Evolutionary conservation across 2,888 invertebrate species (phyloP).

Genomic region (Hipparchia semele): DNA sequence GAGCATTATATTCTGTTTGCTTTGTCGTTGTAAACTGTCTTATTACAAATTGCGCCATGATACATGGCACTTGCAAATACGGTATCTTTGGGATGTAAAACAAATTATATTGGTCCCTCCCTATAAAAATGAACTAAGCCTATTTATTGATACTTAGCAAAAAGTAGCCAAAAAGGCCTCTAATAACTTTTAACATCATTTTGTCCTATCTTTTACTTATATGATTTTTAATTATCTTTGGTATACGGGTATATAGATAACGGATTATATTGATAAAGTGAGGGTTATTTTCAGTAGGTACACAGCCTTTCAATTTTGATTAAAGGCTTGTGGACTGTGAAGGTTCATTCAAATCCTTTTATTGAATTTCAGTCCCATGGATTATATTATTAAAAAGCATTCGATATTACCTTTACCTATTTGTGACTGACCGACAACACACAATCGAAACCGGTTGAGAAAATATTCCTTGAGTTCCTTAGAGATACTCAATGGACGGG

Average conservation of each 20-base stretch:
- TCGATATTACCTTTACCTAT: no score
- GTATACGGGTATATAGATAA: neutral
- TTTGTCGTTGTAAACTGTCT: no score
- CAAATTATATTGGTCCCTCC: no score
- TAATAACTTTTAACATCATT: neutral
- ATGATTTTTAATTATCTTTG: neutral
- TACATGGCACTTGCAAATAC: no score
- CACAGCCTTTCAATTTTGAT: slow-evolving; percentile 7
- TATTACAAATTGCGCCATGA: no score
- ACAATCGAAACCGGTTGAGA: no score
- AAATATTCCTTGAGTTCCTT: no score
- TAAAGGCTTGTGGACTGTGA: neutral
- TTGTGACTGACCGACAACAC: no score
- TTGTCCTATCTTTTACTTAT: neutral
- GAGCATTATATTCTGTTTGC: no score
- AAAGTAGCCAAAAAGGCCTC: neutral
- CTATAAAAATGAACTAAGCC: neutral
- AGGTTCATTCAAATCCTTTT: slow-evolving; percentile 2
- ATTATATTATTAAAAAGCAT: no score
- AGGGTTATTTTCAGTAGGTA: neutral
- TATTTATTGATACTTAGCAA: neutral
- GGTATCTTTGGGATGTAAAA: no score
- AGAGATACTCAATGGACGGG: no score
- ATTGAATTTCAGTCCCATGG: slow-evolving; percentile 1
- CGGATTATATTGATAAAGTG: slow-evolving; percentile 7